Conservation (phyloP, 1,140 invertebrate species). For the Nasonia giraulti region DNA sequence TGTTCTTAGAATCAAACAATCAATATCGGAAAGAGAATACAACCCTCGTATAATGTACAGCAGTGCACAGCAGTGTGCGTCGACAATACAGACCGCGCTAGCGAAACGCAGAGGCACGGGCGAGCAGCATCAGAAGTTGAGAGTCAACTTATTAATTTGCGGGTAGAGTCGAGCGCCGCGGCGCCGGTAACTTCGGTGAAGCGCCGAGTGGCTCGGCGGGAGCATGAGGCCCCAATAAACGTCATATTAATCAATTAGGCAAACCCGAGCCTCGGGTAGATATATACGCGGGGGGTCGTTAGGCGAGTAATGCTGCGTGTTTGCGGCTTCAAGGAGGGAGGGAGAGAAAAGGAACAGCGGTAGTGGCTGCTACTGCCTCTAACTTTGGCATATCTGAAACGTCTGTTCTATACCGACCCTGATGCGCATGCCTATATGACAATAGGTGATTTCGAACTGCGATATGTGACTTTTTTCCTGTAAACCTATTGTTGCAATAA, state of each 20-base stretch:
- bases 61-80: neutral
- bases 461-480: too few relatives aligned
- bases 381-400: conserved; percentile 22
- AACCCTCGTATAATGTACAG: too few relatives aligned
- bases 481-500: too few relatives aligned
- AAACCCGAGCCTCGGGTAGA: neutral
- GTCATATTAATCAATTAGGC: conserved; percentile 52
- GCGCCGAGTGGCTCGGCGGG: conserved; percentile 30
- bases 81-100: neutral
- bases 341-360: conserved; percentile 12
- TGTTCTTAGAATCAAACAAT: too few relatives aligned
- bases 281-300: conserved; percentile 11
- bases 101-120: neutral
- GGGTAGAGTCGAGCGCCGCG: conserved; percentile 16
- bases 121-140: conserved; percentile 13
- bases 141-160: conserved; percentile 51
- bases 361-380: neutral
- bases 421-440: too few relatives aligned
- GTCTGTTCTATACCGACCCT: neutral
- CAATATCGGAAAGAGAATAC: too few relatives aligned
- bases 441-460: neutral
- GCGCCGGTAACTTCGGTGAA: neutral
- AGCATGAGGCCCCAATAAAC: conserved; percentile 45
- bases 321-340: conserved; percentile 25
- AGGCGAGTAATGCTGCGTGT: conserved; percentile 13